Evolutionary conservation across 2,888 invertebrate species (phyloP).

Genomic region (Lasioglossum figueresi): DNA sequence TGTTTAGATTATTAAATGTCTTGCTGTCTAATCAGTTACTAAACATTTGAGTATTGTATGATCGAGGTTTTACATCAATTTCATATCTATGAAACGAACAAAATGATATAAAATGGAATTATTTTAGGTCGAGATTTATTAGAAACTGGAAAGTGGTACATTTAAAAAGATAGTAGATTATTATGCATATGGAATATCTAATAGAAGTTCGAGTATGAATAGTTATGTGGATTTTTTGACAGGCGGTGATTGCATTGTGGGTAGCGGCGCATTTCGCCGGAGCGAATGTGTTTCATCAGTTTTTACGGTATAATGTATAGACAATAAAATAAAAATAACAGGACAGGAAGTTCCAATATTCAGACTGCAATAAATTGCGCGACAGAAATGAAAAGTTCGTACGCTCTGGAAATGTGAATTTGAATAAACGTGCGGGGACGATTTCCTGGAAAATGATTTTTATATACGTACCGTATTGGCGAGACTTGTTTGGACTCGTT

Average conservation of each 20-base stretch:
- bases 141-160: background rate
- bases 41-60: no score
- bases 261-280: background rate
- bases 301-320: background rate
- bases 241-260: background rate
- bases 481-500: background rate
- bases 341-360: conserved; percentile 2
- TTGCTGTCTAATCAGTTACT: no score
- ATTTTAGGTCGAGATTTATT: background rate
- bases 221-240: background rate
- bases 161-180: background rate
- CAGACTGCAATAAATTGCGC: background rate
- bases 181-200: background rate
- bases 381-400: background rate
- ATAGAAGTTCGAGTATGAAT: background rate
- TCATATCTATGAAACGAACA: no score
- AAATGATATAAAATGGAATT: no score
- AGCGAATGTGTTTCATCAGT: background rate
- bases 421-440: background rate
- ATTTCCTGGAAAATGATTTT: conserved; percentile 1
- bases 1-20: no score
- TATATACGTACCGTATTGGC: background rate
- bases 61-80: no score
- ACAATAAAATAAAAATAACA: background rate
- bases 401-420: background rate